These are phyloP conservation scores for Antitype chi DNA, from an alignment of 2,888 invertebrate species.

Conservation along the genomic window DNA sequence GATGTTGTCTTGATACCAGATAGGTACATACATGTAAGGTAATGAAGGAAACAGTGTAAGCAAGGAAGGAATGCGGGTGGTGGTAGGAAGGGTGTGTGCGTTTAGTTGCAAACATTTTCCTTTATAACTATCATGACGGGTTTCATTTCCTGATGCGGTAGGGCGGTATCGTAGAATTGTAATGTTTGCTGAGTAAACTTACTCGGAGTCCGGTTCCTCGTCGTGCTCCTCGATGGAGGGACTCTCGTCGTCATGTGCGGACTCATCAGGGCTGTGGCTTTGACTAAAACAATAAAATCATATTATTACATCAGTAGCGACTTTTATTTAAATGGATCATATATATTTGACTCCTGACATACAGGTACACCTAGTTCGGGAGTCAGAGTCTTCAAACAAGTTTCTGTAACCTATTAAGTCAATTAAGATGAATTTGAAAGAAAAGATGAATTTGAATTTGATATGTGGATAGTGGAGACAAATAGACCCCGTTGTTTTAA, in stretches of 20 bases:
- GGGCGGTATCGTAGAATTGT: not conserved
- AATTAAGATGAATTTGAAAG: no score
- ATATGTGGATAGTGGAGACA: no score
- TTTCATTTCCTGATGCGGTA: no score
- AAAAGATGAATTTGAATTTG: no score
- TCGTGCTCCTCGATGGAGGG: conserved; percentile 24
- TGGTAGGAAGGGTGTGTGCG: not conserved
- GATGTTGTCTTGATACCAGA: not conserved
- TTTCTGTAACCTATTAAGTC: no score
- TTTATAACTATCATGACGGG: no score
- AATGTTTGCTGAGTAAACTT: conserved; percentile 9
- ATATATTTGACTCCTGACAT: no score
- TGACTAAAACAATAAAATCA: conserved; percentile 10
- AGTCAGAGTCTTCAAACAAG: no score
- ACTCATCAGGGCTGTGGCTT: conserved; percentile 25
- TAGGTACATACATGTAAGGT: not conserved
- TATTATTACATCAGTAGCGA: not conserved
- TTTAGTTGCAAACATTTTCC: not conserved
- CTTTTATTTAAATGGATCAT: no score
- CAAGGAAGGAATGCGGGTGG: not conserved
- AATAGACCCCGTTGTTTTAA: no score
- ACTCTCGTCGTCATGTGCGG: conserved; percentile 23
- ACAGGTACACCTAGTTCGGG: no score
- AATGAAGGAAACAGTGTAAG: not conserved
- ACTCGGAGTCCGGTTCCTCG: conserved; percentile 29